Evolutionary conservation across 2,797 vertebrate species (phyloP).

Genomic region (Macrochelys suwanniensis): DNA sequence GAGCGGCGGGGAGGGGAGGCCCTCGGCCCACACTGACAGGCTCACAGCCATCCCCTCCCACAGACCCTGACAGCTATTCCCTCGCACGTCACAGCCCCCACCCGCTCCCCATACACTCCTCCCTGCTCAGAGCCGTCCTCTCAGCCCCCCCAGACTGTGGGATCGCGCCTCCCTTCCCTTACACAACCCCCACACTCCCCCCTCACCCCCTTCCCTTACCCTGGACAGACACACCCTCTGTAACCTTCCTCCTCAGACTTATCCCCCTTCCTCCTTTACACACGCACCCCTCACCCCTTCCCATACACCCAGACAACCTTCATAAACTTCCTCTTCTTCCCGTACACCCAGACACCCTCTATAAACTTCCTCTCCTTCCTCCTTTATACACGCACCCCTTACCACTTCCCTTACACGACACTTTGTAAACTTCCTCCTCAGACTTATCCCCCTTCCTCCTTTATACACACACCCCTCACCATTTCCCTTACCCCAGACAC

Average conservation of each 20-base stretch:
- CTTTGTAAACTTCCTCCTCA: neutral
- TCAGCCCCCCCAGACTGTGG: neutral
- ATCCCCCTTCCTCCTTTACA: neutral
- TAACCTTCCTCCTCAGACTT: neutral
- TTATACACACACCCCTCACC: too few relatives aligned
- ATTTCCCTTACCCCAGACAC: neutral
- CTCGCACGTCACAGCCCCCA: neutral
- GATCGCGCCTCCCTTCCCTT: neutral
- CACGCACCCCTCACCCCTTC: neutral
- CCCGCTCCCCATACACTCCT: neutral
- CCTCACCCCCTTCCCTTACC: too few relatives aligned
- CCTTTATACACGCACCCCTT: neutral
- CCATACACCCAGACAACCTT: neutral
- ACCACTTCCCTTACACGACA: neutral
- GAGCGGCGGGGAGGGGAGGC: conserved; percentile 31
- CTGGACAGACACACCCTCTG: neutral
- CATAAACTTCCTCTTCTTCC: neutral
- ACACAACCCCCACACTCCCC: neutral
- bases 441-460: neutral
- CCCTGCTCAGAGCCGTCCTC: neutral
- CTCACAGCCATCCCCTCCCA: neutral
- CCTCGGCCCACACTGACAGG: neutral
- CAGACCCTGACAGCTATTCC: neutral
- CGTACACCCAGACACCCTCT: too few relatives aligned
- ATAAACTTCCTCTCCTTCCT: neutral